Conservation (phyloP, 2,888 invertebrate genomes). For the Seira sanloemensis region DNA sequence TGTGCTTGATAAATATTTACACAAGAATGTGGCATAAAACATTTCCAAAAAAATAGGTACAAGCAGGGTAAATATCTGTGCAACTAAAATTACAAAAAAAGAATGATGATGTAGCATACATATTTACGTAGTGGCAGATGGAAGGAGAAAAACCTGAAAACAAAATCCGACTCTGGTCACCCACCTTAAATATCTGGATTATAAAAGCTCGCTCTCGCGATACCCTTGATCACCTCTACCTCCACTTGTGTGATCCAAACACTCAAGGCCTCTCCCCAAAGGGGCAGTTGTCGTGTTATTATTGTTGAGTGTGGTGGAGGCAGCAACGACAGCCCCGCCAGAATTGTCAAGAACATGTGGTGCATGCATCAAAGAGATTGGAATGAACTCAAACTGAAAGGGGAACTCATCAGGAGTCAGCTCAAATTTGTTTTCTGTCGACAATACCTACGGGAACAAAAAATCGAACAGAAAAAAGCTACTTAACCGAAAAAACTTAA, state of each 20-base stretch:
- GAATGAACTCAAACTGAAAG: constrained; percentile 59
- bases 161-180: too few relatives aligned
- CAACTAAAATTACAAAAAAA: too few relatives aligned
- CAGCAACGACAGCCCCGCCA: background rate
- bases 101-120: too few relatives aligned
- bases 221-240: background rate
- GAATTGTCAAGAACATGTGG: constrained; percentile 48
- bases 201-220: background rate
- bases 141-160: too few relatives aligned
- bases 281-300: background rate
- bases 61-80: too few relatives aligned
- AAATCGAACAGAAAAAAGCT: background rate
- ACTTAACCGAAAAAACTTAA: background rate
- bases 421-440: constrained; percentile 61
- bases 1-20: too few relatives aligned
- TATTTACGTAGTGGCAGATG: too few relatives aligned
- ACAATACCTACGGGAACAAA: constrained; percentile 52
- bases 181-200: background rate
- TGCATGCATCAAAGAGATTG: constrained; percentile 61
- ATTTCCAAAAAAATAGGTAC: too few relatives aligned
- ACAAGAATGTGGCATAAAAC: too few relatives aligned
- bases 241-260: background rate
- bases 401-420: constrained; percentile 57
- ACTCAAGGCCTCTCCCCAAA: background rate
- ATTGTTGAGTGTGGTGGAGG: constrained; percentile 10